Evolutionary conservation across 2,888 invertebrate genomes (phyloP).

Genomic region (Polietes domitor): DNA sequence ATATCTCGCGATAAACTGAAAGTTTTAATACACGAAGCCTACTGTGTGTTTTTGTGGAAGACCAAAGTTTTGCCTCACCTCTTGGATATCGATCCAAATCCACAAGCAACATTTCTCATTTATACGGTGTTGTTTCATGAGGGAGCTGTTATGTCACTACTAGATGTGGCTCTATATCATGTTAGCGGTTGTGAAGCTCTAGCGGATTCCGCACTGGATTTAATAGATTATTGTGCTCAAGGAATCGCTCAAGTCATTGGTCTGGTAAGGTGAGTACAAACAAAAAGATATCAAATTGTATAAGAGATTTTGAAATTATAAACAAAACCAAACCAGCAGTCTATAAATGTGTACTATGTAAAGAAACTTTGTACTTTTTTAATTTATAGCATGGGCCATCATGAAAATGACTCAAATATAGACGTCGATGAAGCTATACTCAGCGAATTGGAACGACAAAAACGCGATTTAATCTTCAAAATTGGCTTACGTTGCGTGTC

Average conservation of each 20-base stretch:
- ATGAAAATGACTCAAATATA: slow-evolving; percentile 76
- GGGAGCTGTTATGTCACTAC: slow-evolving; percentile 88
- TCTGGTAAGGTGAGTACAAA: slow-evolving; percentile 78
- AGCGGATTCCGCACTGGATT: slow-evolving; percentile 88
- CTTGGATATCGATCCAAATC: slow-evolving; percentile 85
- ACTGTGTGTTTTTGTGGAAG: slow-evolving; percentile 92
- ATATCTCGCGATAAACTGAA: slow-evolving; percentile 82
- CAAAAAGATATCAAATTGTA: too few species aligned
- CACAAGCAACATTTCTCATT: slow-evolving; percentile 87
- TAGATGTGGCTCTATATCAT: slow-evolving; percentile 92
- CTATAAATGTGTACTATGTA: too few species aligned
- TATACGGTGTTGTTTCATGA: slow-evolving; percentile 92
- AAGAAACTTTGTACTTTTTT: not conserved
- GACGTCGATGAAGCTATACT: slow-evolving; percentile 82
- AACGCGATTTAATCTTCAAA: slow-evolving; percentile 87
- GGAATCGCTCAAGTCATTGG: slow-evolving; percentile 85
- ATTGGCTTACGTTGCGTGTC: slow-evolving; percentile 91
- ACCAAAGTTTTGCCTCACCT: slow-evolving; percentile 90
- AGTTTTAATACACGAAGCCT: slow-evolving; percentile 90
- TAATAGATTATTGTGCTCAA: slow-evolving; percentile 90
- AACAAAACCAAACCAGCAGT: too few species aligned
- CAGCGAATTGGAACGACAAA: slow-evolving; percentile 86
- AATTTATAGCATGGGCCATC: slow-evolving; percentile 76
- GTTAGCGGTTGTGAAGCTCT: slow-evolving; percentile 89
- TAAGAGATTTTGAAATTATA: too few species aligned